These are phyloP conservation scores for Dreissena polymorpha DNA, from an alignment of 1,140 invertebrate genomes.

Conservation along the genomic window DNA sequence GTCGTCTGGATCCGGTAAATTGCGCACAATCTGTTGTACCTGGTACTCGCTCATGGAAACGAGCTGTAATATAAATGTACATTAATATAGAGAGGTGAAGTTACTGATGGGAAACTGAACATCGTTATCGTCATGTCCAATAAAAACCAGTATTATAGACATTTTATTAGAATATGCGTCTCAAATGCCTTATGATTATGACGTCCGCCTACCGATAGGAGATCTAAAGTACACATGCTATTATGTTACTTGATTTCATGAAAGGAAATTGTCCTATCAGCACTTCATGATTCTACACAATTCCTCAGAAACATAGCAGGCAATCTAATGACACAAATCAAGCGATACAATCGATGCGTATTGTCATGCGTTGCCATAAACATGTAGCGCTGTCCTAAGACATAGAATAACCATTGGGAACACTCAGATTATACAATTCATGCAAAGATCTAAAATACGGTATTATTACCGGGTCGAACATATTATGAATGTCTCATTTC, in stretches of 20 bases:
- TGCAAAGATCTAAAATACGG: neutral
- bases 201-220: no score
- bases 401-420: neutral
- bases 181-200: no score
- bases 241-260: no score
- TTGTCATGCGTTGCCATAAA: no score
- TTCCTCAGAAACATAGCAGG: neutral
- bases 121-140: neutral
- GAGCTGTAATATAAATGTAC: slow-evolving; percentile 30
- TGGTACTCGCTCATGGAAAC: slow-evolving; percentile 52
- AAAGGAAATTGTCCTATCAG: neutral
- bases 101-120: neutral
- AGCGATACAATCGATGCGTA: neutral
- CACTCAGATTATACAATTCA: neutral
- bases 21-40: slow-evolving; percentile 44
- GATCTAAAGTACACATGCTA: no score
- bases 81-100: neutral
- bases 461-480: no score
- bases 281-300: neutral
- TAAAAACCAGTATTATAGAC: no score
- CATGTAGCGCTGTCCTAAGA: neutral
- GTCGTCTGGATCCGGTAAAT: slow-evolving; percentile 40
- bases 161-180: no score
- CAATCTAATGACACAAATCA: neutral
- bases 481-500: neutral